phyloP scores from a whole-genome alignment of 2,113 vertebrate species.

The Pandion haliaetus region DNA sequence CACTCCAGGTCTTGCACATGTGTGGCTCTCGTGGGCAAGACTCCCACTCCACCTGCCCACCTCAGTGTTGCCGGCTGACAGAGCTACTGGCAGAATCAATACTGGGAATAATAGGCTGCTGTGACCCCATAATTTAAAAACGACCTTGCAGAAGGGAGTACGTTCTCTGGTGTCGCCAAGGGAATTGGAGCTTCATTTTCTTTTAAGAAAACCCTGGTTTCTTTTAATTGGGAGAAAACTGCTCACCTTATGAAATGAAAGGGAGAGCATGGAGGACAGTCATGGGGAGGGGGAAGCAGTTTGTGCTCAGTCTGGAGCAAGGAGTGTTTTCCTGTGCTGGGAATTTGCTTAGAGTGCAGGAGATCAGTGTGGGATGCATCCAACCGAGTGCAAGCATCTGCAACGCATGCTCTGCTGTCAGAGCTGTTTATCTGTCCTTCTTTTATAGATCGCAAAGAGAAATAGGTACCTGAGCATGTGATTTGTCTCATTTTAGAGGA shows the following conservation, averaged over 20 bases:
- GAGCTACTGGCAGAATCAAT: background rate
- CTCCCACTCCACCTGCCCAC: background rate
- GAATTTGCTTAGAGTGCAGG: background rate
- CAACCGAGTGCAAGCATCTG: background rate
- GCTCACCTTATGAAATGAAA: background rate
- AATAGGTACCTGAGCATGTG: background rate
- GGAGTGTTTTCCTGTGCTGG: background rate
- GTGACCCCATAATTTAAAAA: background rate
- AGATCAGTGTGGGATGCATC: background rate
- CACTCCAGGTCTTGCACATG: background rate
- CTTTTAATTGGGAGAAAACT: background rate
- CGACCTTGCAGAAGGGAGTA: background rate
- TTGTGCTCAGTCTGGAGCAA: background rate
- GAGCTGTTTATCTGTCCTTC: background rate
- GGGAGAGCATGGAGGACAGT: background rate
- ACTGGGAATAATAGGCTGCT: background rate
- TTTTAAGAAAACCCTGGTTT: background rate
- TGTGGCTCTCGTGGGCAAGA: background rate
- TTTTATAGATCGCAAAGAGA: background rate
- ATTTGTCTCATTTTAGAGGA: background rate
- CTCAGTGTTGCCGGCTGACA: background rate
- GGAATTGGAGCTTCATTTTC: background rate
- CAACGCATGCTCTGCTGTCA: background rate
- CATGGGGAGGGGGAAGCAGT: background rate
- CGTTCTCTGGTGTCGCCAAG: fast-evolving